Percentiles rank a stretch among this genome's conserved stretches.
Conservation (phyloP, 2,113 vertebrate genomes). For the Poecile atricapillus region DNA sequence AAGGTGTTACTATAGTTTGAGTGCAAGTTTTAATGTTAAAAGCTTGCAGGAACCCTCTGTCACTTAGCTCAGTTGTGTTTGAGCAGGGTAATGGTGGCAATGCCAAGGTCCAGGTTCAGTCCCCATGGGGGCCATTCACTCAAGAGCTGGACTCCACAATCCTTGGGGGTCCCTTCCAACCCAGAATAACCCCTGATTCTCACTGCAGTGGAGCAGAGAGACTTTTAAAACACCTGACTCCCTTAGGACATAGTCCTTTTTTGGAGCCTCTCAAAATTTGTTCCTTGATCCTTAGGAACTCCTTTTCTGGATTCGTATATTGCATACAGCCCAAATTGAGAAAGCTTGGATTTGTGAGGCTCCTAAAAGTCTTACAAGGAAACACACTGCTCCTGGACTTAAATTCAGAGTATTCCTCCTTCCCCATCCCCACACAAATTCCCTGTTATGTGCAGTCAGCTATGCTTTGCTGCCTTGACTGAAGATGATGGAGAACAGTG, state of each 20-base stretch:
- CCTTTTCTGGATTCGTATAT: background rate
- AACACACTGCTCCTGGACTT: background rate
- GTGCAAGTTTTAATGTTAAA: background rate
- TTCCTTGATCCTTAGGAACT: background rate
- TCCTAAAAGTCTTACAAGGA: background rate
- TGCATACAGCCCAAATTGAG: background rate
- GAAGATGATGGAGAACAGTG: slow-evolving; percentile 43
- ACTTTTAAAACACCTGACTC: background rate
- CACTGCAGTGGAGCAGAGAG: background rate
- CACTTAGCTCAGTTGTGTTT: background rate
- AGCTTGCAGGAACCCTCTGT: background rate
- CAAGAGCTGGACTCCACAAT: background rate
- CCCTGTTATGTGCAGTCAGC: background rate
- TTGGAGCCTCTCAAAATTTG: background rate
- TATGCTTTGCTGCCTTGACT: background rate
- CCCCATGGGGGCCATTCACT: background rate
- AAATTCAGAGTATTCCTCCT: background rate
- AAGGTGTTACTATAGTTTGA: background rate
- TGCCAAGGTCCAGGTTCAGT: background rate
- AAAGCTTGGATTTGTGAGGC: background rate
- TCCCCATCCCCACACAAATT: background rate
- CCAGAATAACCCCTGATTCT: background rate
- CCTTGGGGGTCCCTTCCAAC: background rate
- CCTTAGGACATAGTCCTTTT: background rate
- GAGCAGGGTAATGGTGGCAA: background rate